Conservation (phyloP, 2,888 invertebrate species). For the Nomada goodeniana region DNA sequence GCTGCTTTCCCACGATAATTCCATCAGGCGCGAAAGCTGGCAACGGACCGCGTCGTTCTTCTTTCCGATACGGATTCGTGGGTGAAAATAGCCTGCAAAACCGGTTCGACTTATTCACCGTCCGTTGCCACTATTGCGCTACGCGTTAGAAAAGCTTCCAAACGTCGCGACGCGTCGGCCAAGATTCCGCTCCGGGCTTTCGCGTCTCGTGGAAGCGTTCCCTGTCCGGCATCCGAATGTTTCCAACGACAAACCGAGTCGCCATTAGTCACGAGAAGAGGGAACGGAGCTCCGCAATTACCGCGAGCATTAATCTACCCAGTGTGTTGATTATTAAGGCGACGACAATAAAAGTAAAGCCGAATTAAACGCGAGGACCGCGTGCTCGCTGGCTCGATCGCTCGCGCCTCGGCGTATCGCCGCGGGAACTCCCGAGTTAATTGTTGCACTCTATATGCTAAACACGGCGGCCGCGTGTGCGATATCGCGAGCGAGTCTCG, state of each 20-base stretch:
- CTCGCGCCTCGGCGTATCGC: slow-evolving; percentile 66
- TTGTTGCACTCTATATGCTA: slow-evolving; percentile 84
- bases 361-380: slow-evolving; percentile 72
- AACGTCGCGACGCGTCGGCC: not conserved
- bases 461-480: slow-evolving; percentile 78
- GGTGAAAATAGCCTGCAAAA: slow-evolving; percentile 8
- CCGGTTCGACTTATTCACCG: slow-evolving; percentile 5
- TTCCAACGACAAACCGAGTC: slow-evolving; percentile 56
- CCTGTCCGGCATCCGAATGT: slow-evolving; percentile 21
- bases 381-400: not conserved
- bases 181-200: not conserved
- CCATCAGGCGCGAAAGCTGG: slow-evolving; percentile 4
- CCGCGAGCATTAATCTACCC: slow-evolving; percentile 68
- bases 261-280: slow-evolving; percentile 65
- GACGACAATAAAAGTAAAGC: slow-evolving; percentile 76
- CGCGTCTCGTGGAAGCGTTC: slow-evolving; percentile 27
- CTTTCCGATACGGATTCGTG: not conserved
- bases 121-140: not conserved
- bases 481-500: slow-evolving; percentile 78
- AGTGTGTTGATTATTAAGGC: slow-evolving; percentile 71
- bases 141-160: not conserved
- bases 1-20: slow-evolving; percentile 53
- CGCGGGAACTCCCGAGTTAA: slow-evolving; percentile 74
- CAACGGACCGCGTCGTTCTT: not conserved
- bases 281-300: slow-evolving; percentile 62